Evolutionary conservation across 30 jellyfish, hydroid and myxozoan genomes (phyloP).

Genomic region (Mastigias papua): DNA sequence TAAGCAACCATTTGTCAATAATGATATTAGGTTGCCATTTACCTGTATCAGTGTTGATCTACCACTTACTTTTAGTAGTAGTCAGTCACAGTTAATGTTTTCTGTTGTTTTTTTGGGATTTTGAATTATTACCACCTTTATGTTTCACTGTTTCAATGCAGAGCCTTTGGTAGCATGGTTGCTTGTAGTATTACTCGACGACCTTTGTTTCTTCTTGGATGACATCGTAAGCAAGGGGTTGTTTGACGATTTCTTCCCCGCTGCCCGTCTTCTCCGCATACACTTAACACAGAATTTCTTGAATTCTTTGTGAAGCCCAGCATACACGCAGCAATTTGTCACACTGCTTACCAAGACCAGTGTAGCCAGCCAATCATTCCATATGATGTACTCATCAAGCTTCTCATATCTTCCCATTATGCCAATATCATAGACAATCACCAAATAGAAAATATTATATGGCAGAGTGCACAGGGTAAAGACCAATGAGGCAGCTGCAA

Average conservation of each 20-base stretch:
- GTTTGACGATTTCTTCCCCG: conserved; percentile 1
- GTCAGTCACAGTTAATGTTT: too few species aligned
- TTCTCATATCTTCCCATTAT: neutral
- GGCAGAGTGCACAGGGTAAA: conserved; percentile 79
- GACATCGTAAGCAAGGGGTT: conserved; percentile 7
- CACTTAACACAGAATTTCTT: conserved; percentile 28
- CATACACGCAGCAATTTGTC: conserved; percentile 77
- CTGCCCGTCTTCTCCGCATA: neutral
- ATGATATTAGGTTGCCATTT: too few species aligned
- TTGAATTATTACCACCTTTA: neutral
- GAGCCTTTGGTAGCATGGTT: neutral
- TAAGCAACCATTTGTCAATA: too few species aligned
- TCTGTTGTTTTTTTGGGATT: too few species aligned
- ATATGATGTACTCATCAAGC: conserved; percentile 10
- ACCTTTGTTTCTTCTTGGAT: conserved; percentile 13
- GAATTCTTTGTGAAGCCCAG: conserved; percentile 81
- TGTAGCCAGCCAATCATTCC: conserved; percentile 73
- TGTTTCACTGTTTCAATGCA: neutral
- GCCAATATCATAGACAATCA: conserved; percentile 30
- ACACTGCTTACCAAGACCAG: conserved; percentile 68
- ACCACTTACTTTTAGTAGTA: too few species aligned
- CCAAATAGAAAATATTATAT: conserved; percentile 71
- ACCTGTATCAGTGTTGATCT: too few species aligned
- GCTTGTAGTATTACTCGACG: neutral
- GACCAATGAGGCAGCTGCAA: conserved; percentile 61